Evolutionary conservation across 2,888 invertebrate genomes (phyloP), one percentile per base, ranked within the genome.

Genomic region (Germaria angustata): DNA sequence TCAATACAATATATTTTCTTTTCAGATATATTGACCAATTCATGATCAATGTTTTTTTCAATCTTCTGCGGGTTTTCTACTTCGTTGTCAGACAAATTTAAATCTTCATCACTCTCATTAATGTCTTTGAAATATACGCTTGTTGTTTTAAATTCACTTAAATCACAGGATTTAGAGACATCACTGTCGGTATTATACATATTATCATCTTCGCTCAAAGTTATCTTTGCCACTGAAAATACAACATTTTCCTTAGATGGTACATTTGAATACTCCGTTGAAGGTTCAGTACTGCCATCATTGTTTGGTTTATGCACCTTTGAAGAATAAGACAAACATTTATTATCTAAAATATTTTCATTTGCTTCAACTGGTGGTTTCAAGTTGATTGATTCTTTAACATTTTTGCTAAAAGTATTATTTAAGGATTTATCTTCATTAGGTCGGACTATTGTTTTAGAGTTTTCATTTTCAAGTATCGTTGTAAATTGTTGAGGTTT

Each of bases 171-270:
- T 49, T 68, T 81, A n/a, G 28, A 46, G 6, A 46, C 53, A 61
- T 77, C 76, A 36, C 77, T 81, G 53, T 73, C 73, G 17, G 41
- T 77, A 9, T 9, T 49, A 57, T 44, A 81, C 4, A 73, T 0
- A 34, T 51, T 39, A 39, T 59, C 81, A 36, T 82, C 80, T 9
- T 75, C 79, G 36, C 51, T 77, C 22, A 65, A 73, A n/a, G 68
- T 39, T 63, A 78, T 49, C 15, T 55, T 81, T 11, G 32, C 17
- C 9, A 81, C 66, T 7, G 81, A 78, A 73, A 81, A 78, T 9
- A 78, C 53, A 71, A 78, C 17, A 49, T 78, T 81, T 1, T 68
- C 28, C 9, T 55, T 32, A 32, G 24, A 36, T 17, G 6, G n/a
- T 20, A 20, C 7, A 0, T 20, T 8, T 34, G 32, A 46, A 6